phyloP scores from a whole-genome alignment of 2,888 invertebrate genomes.

The Ornithoptera priamus region DNA sequence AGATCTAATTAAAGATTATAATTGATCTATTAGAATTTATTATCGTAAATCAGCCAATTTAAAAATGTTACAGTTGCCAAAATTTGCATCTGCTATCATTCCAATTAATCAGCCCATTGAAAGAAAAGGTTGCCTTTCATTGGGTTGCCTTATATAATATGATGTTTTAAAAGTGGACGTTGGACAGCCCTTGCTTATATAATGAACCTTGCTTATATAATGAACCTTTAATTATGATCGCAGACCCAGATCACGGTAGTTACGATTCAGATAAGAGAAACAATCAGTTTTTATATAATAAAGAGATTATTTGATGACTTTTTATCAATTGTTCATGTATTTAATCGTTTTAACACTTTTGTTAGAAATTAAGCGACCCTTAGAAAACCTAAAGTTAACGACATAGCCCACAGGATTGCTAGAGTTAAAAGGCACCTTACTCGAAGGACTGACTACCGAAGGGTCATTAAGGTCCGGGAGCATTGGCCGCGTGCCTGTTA shows the following conservation, averaged over 20 bases:
- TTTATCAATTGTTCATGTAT: neutral
- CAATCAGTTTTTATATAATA: neutral
- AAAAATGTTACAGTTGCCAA: neutral
- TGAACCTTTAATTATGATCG: constrained; percentile 12
- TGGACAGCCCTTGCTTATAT: constrained; percentile 21
- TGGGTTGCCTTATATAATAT: constrained; percentile 26
- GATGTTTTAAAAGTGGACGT: constrained; percentile 22
- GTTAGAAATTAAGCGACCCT: neutral
- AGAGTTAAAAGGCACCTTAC: no score
- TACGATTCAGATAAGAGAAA: neutral
- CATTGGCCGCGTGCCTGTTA: no score
- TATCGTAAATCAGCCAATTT: neutral
- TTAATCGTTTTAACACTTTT: neutral
- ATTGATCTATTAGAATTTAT: neutral
- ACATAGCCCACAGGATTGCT: no score
- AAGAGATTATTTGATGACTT: neutral
- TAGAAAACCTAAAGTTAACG: no score
- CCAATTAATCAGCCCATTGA: constrained; percentile 19
- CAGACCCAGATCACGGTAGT: constrained; percentile 10
- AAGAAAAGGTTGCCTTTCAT: constrained; percentile 18
- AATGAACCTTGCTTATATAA: constrained; percentile 19
- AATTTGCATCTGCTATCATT: constrained; percentile 2
- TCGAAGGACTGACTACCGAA: no score
- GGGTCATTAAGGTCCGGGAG: no score
- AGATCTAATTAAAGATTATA: neutral